A percentile compares a stretch with the other conserved stretches of the same genome.
Evolutionary conservation across 2,797 vertebrate genomes (phyloP).

Genomic region (Eutrigla gurnardus): DNA sequence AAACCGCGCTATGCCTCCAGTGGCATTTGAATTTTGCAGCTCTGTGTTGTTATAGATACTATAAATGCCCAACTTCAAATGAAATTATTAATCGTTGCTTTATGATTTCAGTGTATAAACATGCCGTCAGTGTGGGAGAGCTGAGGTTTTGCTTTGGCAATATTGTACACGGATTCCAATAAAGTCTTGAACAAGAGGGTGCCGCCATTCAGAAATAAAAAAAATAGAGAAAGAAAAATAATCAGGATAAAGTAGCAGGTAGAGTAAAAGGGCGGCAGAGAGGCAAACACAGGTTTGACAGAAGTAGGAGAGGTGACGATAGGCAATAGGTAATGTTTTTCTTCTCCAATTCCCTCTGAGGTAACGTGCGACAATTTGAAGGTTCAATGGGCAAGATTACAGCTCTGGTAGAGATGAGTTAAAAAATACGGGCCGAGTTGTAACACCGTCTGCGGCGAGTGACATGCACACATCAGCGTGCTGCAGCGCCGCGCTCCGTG

Average conservation of each 20-base stretch:
- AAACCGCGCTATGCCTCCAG: conserved; percentile 12
- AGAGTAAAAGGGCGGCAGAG: conserved; percentile 52
- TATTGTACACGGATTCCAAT: conserved; percentile 35
- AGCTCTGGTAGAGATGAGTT: conserved; percentile 74
- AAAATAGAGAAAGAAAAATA: conserved; percentile 25
- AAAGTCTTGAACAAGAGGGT: conserved; percentile 37
- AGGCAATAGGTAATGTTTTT: conserved; percentile 73
- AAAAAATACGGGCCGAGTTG: conserved; percentile 77
- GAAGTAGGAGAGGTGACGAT: conserved; percentile 65
- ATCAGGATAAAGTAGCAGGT: conserved; percentile 55
- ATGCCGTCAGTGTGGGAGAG: conserved; percentile 36
- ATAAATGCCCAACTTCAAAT: conserved; percentile 39
- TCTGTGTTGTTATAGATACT: conserved; percentile 30
- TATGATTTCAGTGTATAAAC: conserved; percentile 38
- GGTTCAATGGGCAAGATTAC: conserved; percentile 80
- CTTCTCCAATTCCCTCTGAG: conserved; percentile 71
- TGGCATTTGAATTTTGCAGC: conserved; percentile 4
- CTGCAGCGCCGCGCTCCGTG: conserved; percentile 47
- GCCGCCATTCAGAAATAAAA: conserved; percentile 48
- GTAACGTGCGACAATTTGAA: conserved; percentile 82
- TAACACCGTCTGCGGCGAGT: conserved; percentile 62
- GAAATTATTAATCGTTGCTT: conserved; percentile 29
- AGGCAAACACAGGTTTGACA: conserved; percentile 68
- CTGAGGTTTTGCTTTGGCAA: conserved; percentile 37
- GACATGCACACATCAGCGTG: conserved; percentile 56